These are phyloP conservation scores for Aythya baeri DNA, from an alignment of 2,113 vertebrate species.

Conservation along the genomic window DNA sequence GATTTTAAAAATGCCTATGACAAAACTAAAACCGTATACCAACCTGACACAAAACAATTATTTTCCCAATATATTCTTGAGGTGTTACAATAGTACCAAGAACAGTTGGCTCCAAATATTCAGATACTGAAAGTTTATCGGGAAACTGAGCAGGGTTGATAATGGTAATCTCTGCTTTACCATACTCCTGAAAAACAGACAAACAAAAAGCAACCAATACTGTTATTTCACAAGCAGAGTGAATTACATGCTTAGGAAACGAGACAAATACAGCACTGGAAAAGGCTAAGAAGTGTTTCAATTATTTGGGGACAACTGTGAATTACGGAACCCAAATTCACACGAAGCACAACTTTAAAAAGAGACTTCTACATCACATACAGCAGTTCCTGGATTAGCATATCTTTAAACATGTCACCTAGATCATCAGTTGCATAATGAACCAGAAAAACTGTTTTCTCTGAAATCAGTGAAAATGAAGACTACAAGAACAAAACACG, in stretches of 20 bases:
- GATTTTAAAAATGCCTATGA: not conserved
- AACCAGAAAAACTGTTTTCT: not conserved
- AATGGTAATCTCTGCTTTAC: constrained; percentile 87
- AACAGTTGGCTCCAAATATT: constrained; percentile 95
- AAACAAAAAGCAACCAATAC: not conserved
- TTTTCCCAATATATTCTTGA: constrained; percentile 86
- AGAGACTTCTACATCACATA: not conserved
- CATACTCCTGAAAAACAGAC: constrained; percentile 81
- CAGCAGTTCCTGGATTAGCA: not conserved
- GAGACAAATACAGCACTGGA: not conserved
- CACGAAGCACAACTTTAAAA: not conserved
- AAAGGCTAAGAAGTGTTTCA: not conserved
- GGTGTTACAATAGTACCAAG: constrained; percentile 92
- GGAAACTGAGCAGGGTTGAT: constrained; percentile 94
- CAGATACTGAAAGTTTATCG: constrained; percentile 82
- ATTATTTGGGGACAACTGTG: not conserved
- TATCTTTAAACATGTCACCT: not conserved
- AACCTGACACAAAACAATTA: constrained; percentile 93
- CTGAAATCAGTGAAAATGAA: not conserved
- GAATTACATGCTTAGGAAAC: not conserved
- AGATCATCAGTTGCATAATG: not conserved
- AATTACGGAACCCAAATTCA: not conserved
- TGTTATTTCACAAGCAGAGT: not conserved
- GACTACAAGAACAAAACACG: not conserved
- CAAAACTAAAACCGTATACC: constrained; percentile 26